phyloP scores from a whole-genome alignment of 2,888 invertebrate genomes.

The Drosophila lutescens region DNA sequence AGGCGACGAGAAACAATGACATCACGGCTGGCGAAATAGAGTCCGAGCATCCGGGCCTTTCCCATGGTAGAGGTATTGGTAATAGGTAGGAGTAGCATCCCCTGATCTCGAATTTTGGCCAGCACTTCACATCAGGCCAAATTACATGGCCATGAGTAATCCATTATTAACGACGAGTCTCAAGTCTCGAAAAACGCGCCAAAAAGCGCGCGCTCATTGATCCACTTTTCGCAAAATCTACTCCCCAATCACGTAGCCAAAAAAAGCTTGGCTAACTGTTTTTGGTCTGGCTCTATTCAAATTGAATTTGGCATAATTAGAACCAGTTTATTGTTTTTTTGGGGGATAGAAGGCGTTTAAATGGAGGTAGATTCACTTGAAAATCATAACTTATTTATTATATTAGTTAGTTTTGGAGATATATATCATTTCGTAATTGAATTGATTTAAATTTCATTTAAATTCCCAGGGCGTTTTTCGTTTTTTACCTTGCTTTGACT shows the following conservation, averaged over 20 bases:
- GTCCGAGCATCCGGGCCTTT: constrained; percentile 63
- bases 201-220: constrained; percentile 61
- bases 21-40: constrained; percentile 64
- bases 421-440: not conserved
- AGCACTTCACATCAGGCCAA: constrained; percentile 67
- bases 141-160: constrained; percentile 81
- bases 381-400: not conserved
- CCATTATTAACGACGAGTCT: constrained; percentile 53
- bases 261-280: constrained; percentile 71
- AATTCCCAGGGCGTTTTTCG: constrained; percentile 16
- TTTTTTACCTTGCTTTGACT: constrained; percentile 20
- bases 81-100: constrained; percentile 44
- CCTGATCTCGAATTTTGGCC: constrained; percentile 43
- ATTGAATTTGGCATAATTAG: constrained; percentile 69
- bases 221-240: constrained; percentile 66
- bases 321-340: constrained; percentile 59
- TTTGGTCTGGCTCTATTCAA: constrained; percentile 48
- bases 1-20: constrained; percentile 51
- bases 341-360: constrained; percentile 42
- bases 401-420: not conserved
- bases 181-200: constrained; percentile 51
- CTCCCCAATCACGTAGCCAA: constrained; percentile 71
- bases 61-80: constrained; percentile 30
- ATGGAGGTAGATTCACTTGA: not conserved
- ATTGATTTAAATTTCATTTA: constrained; percentile 7